phyloP scores from a whole-genome alignment of 2,888 invertebrate genomes.

The Drosophila ezoana region DNA sequence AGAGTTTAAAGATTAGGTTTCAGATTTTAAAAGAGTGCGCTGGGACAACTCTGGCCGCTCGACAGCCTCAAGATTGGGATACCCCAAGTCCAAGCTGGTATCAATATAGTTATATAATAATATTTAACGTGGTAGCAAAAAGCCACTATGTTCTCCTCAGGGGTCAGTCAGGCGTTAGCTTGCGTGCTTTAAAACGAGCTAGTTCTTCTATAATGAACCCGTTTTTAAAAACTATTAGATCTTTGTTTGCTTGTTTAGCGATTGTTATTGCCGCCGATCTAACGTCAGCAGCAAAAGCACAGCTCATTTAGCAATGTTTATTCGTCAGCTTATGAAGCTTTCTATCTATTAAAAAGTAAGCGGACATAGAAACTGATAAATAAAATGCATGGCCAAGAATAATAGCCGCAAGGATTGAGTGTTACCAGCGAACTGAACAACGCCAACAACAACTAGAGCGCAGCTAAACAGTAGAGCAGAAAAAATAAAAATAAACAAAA shows the following conservation, averaged over 20 bases:
- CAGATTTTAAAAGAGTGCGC: no score
- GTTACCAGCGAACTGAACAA: constrained; percentile 29
- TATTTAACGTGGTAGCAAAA: no score
- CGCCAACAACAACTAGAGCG: constrained; percentile 16
- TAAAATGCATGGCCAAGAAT: constrained; percentile 46
- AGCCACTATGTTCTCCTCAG: no score
- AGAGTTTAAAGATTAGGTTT: no score
- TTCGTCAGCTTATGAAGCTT: constrained; percentile 33
- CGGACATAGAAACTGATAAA: constrained; percentile 49
- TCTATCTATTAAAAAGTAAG: constrained; percentile 43
- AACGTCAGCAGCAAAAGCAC: constrained; percentile 1
- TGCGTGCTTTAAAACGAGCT: neutral
- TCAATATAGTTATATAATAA: no score
- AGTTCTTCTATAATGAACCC: neutral
- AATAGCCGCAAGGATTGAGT: constrained; percentile 50
- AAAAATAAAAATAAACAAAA: neutral
- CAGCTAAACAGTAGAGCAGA: constrained; percentile 17
- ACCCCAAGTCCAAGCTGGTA: no score
- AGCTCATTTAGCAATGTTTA: constrained; percentile 41
- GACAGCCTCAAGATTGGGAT: no score
- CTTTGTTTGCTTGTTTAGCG: neutral
- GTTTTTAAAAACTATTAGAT: neutral
- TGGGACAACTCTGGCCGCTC: no score
- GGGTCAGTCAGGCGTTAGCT: no score
- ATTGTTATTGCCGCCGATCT: constrained; percentile 21